phyloP scores from a whole-genome alignment of 1,140 invertebrate genomes.

The Stratiolaelaps scimitus region DNA sequence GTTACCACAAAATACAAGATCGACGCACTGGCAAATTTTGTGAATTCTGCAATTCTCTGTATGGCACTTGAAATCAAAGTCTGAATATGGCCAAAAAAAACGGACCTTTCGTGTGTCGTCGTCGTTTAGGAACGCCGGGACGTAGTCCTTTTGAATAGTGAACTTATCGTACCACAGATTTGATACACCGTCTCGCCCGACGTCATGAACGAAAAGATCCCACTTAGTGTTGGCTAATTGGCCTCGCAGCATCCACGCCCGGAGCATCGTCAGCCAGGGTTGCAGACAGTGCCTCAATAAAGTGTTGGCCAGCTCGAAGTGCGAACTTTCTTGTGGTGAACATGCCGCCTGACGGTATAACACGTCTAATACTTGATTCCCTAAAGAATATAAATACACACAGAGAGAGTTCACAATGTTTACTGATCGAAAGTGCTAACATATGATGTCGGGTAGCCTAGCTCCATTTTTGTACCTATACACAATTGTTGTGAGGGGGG shows the following conservation, averaged over 20 bases:
- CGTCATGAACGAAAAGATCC: constrained; percentile 16
- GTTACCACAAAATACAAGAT: too few species aligned
- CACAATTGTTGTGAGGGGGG: too few species aligned
- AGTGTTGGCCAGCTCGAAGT: not conserved
- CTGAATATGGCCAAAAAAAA: too few species aligned
- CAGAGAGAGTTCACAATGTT: not conserved
- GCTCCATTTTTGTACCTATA: too few species aligned
- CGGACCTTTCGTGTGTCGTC: constrained; percentile 21
- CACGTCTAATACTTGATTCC: constrained; percentile 2
- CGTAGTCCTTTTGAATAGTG: constrained; percentile 11
- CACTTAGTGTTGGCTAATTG: not conserved
- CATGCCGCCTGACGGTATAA: constrained; percentile 11
- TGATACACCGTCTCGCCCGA: constrained; percentile 12
- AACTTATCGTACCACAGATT: constrained; percentile 28
- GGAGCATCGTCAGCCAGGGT: constrained; percentile 18
- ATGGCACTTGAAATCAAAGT: too few species aligned
- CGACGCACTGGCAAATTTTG: too few species aligned
- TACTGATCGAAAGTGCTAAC: too few species aligned
- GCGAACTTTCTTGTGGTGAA: not conserved
- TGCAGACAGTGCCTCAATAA: not conserved
- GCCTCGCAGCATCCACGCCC: constrained; percentile 18
- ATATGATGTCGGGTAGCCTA: too few species aligned
- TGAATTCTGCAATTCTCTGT: too few species aligned
- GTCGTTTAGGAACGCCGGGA: not conserved
- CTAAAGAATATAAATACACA: not conserved